A percentile compares a stretch with the other conserved stretches of the same genome.
These are phyloP conservation scores for Somateria mollissima DNA, from an alignment of 2,797 vertebrate genomes.

Conservation along the genomic window DNA sequence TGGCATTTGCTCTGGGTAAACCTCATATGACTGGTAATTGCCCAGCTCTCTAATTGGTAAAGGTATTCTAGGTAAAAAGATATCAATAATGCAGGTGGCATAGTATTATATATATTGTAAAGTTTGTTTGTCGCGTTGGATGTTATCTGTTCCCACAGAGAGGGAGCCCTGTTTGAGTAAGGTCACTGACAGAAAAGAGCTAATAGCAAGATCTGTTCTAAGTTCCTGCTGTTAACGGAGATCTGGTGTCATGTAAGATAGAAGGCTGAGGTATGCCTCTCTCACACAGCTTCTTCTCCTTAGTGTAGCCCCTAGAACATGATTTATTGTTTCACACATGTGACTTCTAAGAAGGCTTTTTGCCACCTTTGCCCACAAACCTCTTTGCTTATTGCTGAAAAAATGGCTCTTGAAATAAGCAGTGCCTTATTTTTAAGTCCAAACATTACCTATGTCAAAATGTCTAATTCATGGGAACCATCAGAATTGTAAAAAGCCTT, in stretches of 20 bases:
- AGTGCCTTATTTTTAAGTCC: background rate
- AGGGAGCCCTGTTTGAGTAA: background rate
- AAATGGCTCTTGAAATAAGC: background rate
- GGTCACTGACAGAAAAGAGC: background rate
- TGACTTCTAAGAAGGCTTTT: background rate
- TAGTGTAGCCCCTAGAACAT: accelerated
- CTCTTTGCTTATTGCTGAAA: background rate
- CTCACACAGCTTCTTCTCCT: background rate
- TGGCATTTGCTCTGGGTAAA: too few relatives aligned
- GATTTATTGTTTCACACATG: background rate
- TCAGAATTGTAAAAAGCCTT: background rate
- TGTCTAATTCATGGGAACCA: background rate
- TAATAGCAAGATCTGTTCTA: background rate
- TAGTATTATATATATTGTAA: background rate
- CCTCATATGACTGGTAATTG: too few relatives aligned
- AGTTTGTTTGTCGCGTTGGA: background rate
- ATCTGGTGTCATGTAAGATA: background rate
- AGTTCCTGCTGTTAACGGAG: background rate
- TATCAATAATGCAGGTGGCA: background rate
- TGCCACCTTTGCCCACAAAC: background rate
- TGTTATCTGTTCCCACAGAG: background rate
- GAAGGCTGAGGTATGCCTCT: background rate
- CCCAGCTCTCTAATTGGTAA: background rate
- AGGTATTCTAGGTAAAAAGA: background rate
- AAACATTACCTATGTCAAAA: background rate